Conservation (phyloP, 2,113 vertebrate genomes). For the Aptenodytes forsteri region DNA sequence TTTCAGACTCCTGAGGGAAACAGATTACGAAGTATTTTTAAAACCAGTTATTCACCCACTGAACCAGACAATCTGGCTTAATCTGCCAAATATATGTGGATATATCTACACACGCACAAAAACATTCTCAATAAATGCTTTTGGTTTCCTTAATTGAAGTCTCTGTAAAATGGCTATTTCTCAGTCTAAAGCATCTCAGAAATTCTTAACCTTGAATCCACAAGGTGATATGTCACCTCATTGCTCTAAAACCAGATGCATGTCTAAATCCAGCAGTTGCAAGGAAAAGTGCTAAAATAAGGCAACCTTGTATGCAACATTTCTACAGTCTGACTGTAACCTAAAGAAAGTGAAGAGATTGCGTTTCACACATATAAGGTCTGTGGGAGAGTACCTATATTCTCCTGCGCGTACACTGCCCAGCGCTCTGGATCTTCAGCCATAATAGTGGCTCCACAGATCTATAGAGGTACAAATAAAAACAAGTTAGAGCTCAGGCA, state of each 20-base stretch:
- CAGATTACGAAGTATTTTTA: not conserved
- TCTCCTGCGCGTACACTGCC: not conserved
- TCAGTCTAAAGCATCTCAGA: not conserved
- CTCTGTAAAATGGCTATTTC: not conserved
- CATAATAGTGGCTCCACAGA: not conserved
- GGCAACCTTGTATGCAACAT: not conserved
- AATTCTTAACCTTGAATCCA: not conserved
- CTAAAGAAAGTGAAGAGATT: not conserved
- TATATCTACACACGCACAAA: not conserved
- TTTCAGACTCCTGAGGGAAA: not conserved
- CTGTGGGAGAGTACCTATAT: not conserved
- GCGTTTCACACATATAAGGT: not conserved
- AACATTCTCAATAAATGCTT: not conserved
- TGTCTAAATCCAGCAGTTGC: not conserved
- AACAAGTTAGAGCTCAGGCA: not conserved
- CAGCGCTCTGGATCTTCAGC: not conserved
- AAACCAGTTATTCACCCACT: conserved; percentile 7
- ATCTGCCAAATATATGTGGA: not conserved
- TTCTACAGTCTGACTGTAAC: not conserved
- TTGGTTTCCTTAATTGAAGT: not conserved
- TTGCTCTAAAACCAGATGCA: not conserved
- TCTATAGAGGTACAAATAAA: not conserved
- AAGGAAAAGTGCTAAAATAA: not conserved
- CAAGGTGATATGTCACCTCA: not conserved
- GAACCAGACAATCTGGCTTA: not conserved